Evolutionary conservation across 2,888 invertebrate species (phyloP), one percentile per base, ranked within the genome.

Genomic region (Drosophila mercatorum): DNA sequence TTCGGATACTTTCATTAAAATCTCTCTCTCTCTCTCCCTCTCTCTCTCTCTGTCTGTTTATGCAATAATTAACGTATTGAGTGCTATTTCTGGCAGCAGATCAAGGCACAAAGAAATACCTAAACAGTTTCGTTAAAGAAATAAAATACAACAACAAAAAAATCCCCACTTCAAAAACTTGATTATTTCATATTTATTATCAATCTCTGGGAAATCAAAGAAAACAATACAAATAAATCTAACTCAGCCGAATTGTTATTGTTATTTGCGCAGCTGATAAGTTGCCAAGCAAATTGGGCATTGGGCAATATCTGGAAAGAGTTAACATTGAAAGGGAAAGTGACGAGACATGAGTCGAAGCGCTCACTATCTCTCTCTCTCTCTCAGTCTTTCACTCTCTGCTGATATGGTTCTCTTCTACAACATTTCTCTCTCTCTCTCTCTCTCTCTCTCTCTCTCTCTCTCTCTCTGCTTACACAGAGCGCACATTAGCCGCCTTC

Each of bases 31-130:
- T 22, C 22, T 63, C 66, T 71, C 56, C 61, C 66, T 71, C 56
- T 63, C 66, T 71, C 56, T 63, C 66, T 71, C 56, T 22, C 22
- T 22, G 2, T 62, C 51, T 83, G 88, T 83, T 88, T 83, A 88
- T 53, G 40, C 53, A 4, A 53, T 40, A 53, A 40, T 53, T 40
- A 40, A 10, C 26, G 26, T 26, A 53, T 40, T 40, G 62, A 69
- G 70, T 72, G 62, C 47, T 81, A 75, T 86, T 88, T 81, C 75
- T 69, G 73, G 66, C 68, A 34, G 12, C 36, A 47, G 34, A 47
- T 51, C n/a, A 47, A 60, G 17, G 56, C 47, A 34, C 0, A 31
- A 31, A 31, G 38, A 68, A 73, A 67, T 51, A 28, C 11, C 49
- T 47, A 28, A 31, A 41, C 36, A 62, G 17, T 46, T 51, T 5